These are phyloP conservation scores for Pithys albifrons DNA, from an alignment of 2,113 vertebrate genomes.

Conservation along the genomic window DNA sequence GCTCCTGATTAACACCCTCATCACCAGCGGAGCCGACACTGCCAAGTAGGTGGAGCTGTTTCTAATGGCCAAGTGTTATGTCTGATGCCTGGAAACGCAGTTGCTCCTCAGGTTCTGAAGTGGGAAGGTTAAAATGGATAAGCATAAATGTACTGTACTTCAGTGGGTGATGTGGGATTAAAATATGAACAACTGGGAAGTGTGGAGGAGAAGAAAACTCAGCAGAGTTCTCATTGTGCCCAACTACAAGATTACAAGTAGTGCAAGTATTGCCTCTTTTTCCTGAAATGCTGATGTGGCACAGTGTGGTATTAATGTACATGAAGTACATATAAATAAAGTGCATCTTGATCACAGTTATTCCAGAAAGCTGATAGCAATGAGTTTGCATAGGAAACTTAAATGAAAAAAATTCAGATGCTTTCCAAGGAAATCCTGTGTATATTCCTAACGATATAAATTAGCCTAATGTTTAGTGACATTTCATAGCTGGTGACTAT, in stretches of 20 bases:
- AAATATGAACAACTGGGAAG: background rate
- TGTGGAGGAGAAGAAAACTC: background rate
- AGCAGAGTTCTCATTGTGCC: background rate
- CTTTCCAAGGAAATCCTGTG: background rate
- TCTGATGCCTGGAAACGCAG: background rate
- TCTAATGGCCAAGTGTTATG: background rate
- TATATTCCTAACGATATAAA: background rate
- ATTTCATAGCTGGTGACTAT: background rate
- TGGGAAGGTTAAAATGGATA: background rate
- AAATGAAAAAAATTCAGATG: background rate
- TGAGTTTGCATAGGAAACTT: background rate
- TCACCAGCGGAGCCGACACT: slow-evolving; percentile 91
- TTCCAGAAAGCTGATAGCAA: background rate
- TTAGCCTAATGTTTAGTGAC: background rate
- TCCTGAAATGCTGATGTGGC: background rate
- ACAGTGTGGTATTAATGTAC: background rate
- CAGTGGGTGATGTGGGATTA: background rate
- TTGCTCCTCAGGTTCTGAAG: background rate
- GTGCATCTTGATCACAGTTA: background rate
- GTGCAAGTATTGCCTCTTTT: background rate
- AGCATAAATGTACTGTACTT: background rate
- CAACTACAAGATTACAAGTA: accelerated
- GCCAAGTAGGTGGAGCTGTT: slow-evolving; percentile 80
- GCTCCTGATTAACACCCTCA: slow-evolving; percentile 94
- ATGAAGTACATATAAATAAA: background rate